A percentile compares a stretch with the other conserved stretches of the same genome.
phyloP scores from a whole-genome alignment of 2,888 invertebrate species.

The Tortrix viridana region DNA sequence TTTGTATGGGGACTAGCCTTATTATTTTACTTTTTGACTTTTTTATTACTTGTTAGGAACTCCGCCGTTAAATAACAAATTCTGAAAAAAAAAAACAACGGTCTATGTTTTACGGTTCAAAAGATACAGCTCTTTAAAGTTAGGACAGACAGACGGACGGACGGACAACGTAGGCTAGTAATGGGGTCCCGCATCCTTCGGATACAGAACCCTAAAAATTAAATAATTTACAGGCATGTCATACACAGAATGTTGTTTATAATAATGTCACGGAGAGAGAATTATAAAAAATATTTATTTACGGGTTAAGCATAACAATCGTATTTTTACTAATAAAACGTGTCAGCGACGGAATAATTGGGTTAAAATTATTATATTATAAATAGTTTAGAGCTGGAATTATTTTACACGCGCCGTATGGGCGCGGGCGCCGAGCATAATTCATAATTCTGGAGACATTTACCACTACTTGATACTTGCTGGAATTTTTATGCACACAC shows the following conservation, averaged over 20 bases:
- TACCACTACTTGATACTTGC: slow-evolving; percentile 62
- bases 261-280: slow-evolving; percentile 60
- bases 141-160: no score
- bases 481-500: background rate
- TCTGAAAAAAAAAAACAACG: no score
- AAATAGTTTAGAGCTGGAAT: slow-evolving; percentile 76
- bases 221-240: slow-evolving; percentile 55
- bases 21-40: no score
- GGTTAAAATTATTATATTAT: slow-evolving; percentile 81
- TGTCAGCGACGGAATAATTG: slow-evolving; percentile 80
- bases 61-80: no score
- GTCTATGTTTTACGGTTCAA: no score
- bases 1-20: no score
- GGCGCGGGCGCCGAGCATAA: slow-evolving; percentile 72
- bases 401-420: slow-evolving; percentile 75
- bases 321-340: slow-evolving; percentile 79
- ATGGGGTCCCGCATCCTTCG: no score
- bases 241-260: slow-evolving; percentile 62
- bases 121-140: no score
- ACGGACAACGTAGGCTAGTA: no score
- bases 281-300: slow-evolving; percentile 73
- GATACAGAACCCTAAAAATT: no score
- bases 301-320: slow-evolving; percentile 70
- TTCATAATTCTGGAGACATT: slow-evolving; percentile 69
- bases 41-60: no score